phyloP scores from a whole-genome alignment of 2,113 vertebrate species.

The Corynorhinus townsendii region DNA sequence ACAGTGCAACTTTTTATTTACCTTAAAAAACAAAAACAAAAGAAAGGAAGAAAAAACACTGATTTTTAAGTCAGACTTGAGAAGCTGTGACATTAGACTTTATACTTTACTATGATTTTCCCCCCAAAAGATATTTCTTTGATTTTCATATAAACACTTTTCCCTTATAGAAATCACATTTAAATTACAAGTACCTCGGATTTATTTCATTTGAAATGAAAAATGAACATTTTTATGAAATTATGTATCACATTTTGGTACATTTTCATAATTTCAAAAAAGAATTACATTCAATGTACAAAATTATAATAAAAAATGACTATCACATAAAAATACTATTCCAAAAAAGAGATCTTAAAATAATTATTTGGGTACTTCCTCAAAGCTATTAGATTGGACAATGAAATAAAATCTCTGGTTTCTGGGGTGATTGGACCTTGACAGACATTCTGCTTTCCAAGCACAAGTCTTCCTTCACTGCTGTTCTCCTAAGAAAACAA shows the following conservation, averaged over 20 bases:
- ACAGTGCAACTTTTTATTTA: slow-evolving; percentile 41
- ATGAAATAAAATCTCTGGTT: background rate
- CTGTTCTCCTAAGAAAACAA: background rate
- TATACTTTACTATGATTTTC: slow-evolving; percentile 35
- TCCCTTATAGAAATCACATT: slow-evolving; percentile 24
- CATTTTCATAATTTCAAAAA: slow-evolving; percentile 48
- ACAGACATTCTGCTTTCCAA: background rate
- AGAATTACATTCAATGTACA: slow-evolving; percentile 6
- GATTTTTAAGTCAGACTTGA: slow-evolving; percentile 36
- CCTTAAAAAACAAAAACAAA: slow-evolving; percentile 15
- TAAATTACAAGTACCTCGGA: slow-evolving; percentile 48
- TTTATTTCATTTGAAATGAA: slow-evolving; percentile 59
- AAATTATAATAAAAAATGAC: slow-evolving; percentile 13
- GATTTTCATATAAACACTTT: background rate
- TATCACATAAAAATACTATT: slow-evolving; percentile 12
- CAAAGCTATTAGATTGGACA: slow-evolving; percentile 18
- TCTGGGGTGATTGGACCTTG: background rate
- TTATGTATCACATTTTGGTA: slow-evolving; percentile 36
- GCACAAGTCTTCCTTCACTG: background rate
- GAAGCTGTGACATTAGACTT: background rate
- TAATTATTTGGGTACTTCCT: slow-evolving; percentile 44
- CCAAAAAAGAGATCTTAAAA: slow-evolving; percentile 15
- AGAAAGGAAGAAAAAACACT: background rate
- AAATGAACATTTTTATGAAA: slow-evolving; percentile 47
- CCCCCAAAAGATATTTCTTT: slow-evolving; percentile 27